Conservation (phyloP, 2,888 invertebrate species). For the Operophtera brumata region DNA sequence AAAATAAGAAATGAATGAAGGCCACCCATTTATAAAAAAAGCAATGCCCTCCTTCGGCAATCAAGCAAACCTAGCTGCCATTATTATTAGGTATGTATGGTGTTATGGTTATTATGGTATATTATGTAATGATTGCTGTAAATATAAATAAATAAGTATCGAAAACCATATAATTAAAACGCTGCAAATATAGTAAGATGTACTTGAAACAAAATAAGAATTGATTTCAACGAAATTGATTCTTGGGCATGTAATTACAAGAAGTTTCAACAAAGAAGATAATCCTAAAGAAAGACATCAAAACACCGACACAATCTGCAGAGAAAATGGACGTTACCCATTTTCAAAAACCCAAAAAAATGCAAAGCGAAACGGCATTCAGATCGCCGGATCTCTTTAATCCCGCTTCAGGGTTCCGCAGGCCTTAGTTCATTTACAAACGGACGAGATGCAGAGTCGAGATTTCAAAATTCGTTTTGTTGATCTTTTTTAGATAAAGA, state of each 20-base stretch:
- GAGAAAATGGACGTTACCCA: constrained; percentile 23
- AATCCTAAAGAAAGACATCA: constrained; percentile 6
- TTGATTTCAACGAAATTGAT: no score
- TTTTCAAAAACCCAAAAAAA: constrained; percentile 36
- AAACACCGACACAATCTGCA: constrained; percentile 20
- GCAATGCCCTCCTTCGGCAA: no score
- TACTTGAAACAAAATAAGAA: no score
- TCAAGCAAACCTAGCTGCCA: no score
- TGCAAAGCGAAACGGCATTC: constrained; percentile 37
- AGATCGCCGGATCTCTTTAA: constrained; percentile 49
- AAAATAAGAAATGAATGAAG: no score
- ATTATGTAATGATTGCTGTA: no score
- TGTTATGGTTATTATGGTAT: no score
- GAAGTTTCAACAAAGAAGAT: neutral
- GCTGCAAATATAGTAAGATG: no score
- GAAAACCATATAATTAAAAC: no score
- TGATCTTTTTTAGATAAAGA: constrained; percentile 50
- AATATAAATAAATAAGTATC: no score
- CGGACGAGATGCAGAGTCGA: constrained; percentile 49
- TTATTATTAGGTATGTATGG: no score
- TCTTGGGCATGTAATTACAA: neutral
- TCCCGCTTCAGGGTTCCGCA: constrained; percentile 42
- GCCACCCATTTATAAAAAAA: no score
- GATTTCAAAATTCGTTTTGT: constrained; percentile 51
- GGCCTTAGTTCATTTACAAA: constrained; percentile 59